Evolutionary conservation across 2,113 vertebrate species (phyloP).

Genomic region (Greenwoodochromis staneri): DNA sequence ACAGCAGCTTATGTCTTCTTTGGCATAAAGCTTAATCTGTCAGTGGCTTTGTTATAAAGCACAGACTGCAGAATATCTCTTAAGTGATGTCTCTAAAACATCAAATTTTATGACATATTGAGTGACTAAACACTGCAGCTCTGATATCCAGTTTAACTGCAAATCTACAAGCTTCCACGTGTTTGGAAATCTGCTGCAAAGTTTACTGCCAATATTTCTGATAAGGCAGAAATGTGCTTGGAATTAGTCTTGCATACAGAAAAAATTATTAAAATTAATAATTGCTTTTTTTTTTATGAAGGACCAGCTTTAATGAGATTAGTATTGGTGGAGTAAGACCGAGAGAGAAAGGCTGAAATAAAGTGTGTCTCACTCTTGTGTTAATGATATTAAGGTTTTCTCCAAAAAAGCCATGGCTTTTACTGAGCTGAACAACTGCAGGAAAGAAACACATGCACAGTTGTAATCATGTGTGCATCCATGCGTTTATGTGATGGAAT

Average conservation of each 20-base stretch:
- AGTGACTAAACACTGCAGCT: not conserved
- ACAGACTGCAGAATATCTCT: not conserved
- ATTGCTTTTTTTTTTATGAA: not conserved
- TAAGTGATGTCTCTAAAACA: not conserved
- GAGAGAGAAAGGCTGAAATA: not conserved
- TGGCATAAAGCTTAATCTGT: not conserved
- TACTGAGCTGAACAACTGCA: not conserved
- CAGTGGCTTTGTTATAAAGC: not conserved
- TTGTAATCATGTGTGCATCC: not conserved
- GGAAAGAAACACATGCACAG: not conserved
- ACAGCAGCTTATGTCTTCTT: not conserved
- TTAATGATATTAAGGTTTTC: not conserved
- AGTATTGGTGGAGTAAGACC: not conserved
- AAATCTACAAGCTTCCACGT: not conserved
- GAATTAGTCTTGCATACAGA: not conserved
- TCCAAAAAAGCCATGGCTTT: not conserved
- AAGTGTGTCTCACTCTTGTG: not conserved
- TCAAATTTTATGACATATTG: not conserved
- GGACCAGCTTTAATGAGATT: not conserved
- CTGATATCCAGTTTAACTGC: not conserved
- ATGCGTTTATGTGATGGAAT: not conserved
- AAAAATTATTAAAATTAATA: not conserved
- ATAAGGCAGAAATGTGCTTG: not conserved
- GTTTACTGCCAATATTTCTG: not conserved
- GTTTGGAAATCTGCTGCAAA: not conserved